A percentile compares a stretch with the other conserved stretches of the same genome.
Evolutionary conservation across 2,888 invertebrate genomes (phyloP).

Genomic region (Stegophylla sp.): DNA sequence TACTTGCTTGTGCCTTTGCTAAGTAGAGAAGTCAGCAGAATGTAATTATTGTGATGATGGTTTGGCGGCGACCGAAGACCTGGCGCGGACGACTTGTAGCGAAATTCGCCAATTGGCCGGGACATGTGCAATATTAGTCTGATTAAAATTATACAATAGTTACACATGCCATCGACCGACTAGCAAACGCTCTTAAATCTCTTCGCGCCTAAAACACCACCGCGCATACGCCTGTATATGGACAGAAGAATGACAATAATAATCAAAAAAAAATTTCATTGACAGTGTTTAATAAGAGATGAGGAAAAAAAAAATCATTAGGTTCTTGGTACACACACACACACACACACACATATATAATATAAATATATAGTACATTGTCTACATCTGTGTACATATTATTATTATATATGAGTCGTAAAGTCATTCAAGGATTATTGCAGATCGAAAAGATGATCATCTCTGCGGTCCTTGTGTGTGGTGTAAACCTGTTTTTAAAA

Average conservation of each 20-base stretch:
- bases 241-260: background rate
- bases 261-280: background rate
- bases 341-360: too few species aligned
- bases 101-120: constrained; percentile 48
- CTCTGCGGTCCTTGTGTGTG: background rate
- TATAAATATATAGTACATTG: too few species aligned
- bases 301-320: background rate
- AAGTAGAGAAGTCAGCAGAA: too few species aligned
- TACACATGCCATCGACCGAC: constrained; percentile 48
- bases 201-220: background rate
- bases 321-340: background rate
- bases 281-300: background rate
- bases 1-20: too few species aligned
- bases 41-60: too few species aligned
- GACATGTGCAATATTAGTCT: constrained; percentile 58
- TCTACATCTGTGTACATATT: too few species aligned
- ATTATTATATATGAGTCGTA: background rate
- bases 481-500: background rate
- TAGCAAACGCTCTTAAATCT: constrained; percentile 21
- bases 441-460: background rate
- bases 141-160: constrained; percentile 38
- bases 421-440: constrained; percentile 1
- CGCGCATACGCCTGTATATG: background rate
- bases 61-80: background rate
- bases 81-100: constrained; percentile 32